Evolutionary conservation across 2,797 vertebrate genomes (phyloP).

Genomic region (Eospalax fontanierii): DNA sequence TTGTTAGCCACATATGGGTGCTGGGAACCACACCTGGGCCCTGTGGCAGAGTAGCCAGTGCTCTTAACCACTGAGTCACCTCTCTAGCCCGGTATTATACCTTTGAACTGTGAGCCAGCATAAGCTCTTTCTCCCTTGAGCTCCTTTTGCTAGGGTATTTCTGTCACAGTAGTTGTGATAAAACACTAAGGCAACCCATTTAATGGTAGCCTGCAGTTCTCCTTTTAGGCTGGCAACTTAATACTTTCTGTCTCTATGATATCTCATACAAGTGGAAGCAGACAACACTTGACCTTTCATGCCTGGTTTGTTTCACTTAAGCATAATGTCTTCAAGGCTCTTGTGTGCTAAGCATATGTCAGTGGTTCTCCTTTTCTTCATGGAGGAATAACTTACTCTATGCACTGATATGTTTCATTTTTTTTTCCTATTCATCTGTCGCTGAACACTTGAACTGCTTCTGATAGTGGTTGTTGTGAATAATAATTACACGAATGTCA

Average conservation of each 20-base stretch:
- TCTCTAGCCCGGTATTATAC: not conserved
- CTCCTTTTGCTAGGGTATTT: not conserved
- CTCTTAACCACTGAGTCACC: no score
- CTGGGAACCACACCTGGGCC: no score
- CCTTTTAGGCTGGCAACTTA: not conserved
- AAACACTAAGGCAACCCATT: not conserved
- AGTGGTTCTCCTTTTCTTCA: not conserved
- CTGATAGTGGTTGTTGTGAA: not conserved
- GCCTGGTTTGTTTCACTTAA: constrained; percentile 16
- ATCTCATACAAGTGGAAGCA: not conserved
- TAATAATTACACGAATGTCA: not conserved
- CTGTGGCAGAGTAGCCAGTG: no score
- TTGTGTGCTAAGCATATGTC: not conserved
- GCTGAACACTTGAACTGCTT: not conserved
- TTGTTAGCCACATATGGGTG: no score
- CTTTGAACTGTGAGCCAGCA: not conserved
- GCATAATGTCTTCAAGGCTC: not conserved
- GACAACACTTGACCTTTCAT: not conserved
- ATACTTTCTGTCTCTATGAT: not conserved
- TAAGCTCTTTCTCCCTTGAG: not conserved
- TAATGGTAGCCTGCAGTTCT: not conserved
- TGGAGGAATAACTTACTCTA: not conserved
- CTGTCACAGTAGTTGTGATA: not conserved
- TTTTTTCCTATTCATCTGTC: not conserved
- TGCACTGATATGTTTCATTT: not conserved